Evolutionary conservation across 1,140 invertebrate genomes (phyloP).

Genomic region (Gonioctena quinquepunctata): DNA sequence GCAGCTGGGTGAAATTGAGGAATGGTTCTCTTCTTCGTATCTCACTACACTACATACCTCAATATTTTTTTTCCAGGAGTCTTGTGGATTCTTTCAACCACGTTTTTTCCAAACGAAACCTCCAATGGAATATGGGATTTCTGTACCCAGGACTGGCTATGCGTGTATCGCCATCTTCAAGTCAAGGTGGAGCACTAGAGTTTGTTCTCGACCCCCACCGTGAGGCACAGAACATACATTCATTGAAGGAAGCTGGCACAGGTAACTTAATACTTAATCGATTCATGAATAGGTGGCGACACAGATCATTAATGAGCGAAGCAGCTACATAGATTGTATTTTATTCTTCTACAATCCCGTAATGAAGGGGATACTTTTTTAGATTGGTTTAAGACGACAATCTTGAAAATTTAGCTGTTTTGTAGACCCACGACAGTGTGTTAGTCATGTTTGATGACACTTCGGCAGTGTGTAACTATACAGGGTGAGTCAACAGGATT

Average conservation of each 20-base stretch:
- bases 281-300: no score
- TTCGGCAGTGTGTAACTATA: no score
- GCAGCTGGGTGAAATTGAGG: background rate
- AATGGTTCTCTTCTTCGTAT: background rate
- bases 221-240: conserved; percentile 55
- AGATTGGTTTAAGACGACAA: no score
- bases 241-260: conserved; percentile 56
- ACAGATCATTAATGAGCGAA: no score
- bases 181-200: conserved; percentile 68
- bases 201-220: conserved; percentile 69
- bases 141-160: conserved; percentile 73
- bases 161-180: conserved; percentile 67
- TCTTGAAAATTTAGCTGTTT: no score
- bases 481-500: no score
- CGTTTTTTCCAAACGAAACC: conserved; percentile 68
- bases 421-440: no score
- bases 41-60: background rate
- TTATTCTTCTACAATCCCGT: no score
- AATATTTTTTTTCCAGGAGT: conserved; percentile 44
- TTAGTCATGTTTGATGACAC: no score
- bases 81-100: conserved; percentile 72
- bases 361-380: no score
- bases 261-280: no score
- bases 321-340: no score
- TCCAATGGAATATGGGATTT: conserved; percentile 72